These are phyloP conservation scores for Nymphalis io DNA, from an alignment of 1,140 invertebrate genomes.

Conservation along the genomic window DNA sequence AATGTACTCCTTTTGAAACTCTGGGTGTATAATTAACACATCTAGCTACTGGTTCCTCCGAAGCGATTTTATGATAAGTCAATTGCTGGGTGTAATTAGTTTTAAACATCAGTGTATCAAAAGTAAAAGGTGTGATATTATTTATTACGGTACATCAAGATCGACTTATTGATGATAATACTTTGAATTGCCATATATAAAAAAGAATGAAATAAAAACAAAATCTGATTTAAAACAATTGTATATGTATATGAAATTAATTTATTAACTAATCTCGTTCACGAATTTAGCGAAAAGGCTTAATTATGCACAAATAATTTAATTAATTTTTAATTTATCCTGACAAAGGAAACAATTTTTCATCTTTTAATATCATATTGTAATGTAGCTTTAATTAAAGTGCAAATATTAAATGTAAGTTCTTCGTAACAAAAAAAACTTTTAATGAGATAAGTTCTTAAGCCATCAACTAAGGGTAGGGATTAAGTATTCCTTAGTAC, in stretches of 20 bases:
- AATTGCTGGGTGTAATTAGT: conserved; percentile 59
- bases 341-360: no score
- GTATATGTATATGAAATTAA: no score
- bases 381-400: no score
- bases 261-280: no score
- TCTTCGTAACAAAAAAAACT: not conserved
- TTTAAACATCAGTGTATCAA: conserved; percentile 22
- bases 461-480: not conserved
- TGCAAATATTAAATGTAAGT: not conserved
- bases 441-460: not conserved
- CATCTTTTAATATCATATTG: no score
- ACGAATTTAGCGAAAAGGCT: no score
- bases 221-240: not conserved
- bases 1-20: conserved; percentile 75
- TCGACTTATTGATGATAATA: not conserved
- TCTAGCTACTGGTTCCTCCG: conserved; percentile 55
- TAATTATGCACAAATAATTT: no score
- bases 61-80: conserved; percentile 64
- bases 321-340: no score
- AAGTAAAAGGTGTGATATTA: not conserved
- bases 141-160: not conserved
- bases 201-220: not conserved
- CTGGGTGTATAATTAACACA: conserved; percentile 72
- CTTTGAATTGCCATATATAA: not conserved
- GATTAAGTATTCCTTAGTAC: not conserved